Conservation (phyloP, 1,140 invertebrate genomes). For the Campoletis sonorensis region DNA sequence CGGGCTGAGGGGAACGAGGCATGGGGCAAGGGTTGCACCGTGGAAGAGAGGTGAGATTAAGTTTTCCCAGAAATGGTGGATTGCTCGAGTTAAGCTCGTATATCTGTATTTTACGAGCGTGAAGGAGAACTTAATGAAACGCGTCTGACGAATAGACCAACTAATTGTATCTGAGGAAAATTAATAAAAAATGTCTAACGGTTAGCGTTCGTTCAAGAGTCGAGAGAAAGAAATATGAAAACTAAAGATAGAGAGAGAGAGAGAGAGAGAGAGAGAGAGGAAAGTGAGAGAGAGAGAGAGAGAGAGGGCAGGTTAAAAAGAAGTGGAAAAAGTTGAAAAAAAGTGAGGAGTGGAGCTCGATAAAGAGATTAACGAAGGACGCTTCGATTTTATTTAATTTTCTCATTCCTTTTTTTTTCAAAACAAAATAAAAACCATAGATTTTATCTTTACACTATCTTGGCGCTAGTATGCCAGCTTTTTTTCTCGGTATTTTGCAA, state of each 20-base stretch:
- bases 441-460: background rate
- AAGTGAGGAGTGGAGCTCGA: background rate
- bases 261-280: background rate
- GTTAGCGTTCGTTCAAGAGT: constrained; percentile 57
- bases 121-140: constrained; percentile 75
- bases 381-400: constrained; percentile 39
- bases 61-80: constrained; percentile 52
- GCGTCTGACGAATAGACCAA: constrained; percentile 76
- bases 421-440: background rate
- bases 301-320: background rate
- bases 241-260: too few species aligned
- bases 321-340: background rate
- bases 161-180: constrained; percentile 77
- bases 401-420: constrained; percentile 22
- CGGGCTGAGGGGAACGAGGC: background rate
- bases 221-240: background rate
- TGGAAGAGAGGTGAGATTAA: constrained; percentile 56
- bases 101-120: constrained; percentile 36
- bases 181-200: constrained; percentile 74
- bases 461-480: too few species aligned
- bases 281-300: background rate
- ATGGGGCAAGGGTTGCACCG: background rate
- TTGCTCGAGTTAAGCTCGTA: constrained; percentile 55
- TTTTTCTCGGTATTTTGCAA: too few species aligned
- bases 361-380: too few species aligned